Conservation (phyloP, 2,888 invertebrate genomes). For the Microctonus aethiopoides region DNA sequence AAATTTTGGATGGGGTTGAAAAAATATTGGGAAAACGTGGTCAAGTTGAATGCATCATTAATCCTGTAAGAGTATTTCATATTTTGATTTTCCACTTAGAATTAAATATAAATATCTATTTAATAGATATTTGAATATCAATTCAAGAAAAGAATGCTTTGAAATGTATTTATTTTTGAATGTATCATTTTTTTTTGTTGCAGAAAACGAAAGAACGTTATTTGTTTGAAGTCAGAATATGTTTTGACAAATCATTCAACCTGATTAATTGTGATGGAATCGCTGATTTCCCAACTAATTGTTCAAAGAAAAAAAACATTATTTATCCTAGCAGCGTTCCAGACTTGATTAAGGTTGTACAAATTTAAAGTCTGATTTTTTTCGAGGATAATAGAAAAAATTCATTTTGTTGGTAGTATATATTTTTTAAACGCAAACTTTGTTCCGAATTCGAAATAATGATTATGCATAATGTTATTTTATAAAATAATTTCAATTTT, state of each 20-base stretch:
- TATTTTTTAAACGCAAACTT: not conserved
- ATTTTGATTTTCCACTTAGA: not conserved
- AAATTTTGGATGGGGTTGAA: slow-evolving; percentile 70
- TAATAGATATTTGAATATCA: too few relatives aligned
- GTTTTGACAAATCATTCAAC: slow-evolving; percentile 76
- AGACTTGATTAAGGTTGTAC: slow-evolving; percentile 43
- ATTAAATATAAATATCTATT: too few relatives aligned
- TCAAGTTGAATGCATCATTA: slow-evolving; percentile 74
- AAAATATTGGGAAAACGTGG: slow-evolving; percentile 71
- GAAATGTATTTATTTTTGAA: too few relatives aligned
- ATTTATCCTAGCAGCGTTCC: slow-evolving; percentile 71
- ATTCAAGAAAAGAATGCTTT: too few relatives aligned
- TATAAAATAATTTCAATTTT: not conserved
- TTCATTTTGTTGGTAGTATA: not conserved
- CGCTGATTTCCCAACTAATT: slow-evolving; percentile 72
- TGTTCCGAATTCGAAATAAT: not conserved
- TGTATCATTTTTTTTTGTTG: slow-evolving; percentile 32
- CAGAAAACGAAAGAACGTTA: slow-evolving; percentile 71
- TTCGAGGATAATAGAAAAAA: not conserved
- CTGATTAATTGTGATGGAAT: slow-evolving; percentile 77
- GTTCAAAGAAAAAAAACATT: slow-evolving; percentile 69
- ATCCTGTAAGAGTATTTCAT: slow-evolving; percentile 62
- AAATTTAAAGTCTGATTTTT: slow-evolving; percentile 37
- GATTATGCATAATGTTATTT: not conserved
- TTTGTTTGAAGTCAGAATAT: slow-evolving; percentile 79